Evolutionary conservation across 2,113 vertebrate species (phyloP), one percentile per base, ranked within the genome.

Genomic region (Sinocyclocheilus grahami): DNA sequence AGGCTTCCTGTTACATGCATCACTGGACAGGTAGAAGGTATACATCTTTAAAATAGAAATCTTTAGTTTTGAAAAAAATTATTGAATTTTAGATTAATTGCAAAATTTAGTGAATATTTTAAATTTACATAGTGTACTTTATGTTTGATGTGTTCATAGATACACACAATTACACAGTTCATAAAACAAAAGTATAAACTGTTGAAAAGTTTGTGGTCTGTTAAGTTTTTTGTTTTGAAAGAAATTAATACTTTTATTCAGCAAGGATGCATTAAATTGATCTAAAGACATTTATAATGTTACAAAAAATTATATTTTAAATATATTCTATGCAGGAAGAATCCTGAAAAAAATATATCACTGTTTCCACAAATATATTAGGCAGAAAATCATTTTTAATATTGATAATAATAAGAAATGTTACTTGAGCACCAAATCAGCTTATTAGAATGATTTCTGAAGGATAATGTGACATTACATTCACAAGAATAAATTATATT

Each of bases 21-120:
- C 88, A 95, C 93, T 69, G 93, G 93, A 82, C 94, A 92, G 0
- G 91, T 94, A 58, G 93, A 95, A 92, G 93, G 93, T 93, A 46
- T 16, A 37, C 18, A 60, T 69, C 42, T 42, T 60, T 46, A 55
- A 77, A 20, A 20, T n/a, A 60, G 12, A 46, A 30, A 30, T 65
- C 5, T 24, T 78, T 51, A 22, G 1, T 37, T 30, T 37, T 22
- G n/a, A 46, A 46, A 46, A 46, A 46, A 46, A 46, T 2, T 1
- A 2, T 30, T 30, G 30, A 33, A 33, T 33, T 33, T 33, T 33
- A 33, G 12, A 51, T 75, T 75, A 48, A 75, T 3, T n/a, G 42
- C 39, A 24, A 75, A 5, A 75, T 46, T 24, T 46, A 75, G 11
- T 48, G 4, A 75, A 33, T 33, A 18, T 33, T 72, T 37, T 11